These are phyloP conservation scores for Conus canariensis DNA, from an alignment of 2,888 invertebrate genomes.

Conservation along the genomic window DNA sequence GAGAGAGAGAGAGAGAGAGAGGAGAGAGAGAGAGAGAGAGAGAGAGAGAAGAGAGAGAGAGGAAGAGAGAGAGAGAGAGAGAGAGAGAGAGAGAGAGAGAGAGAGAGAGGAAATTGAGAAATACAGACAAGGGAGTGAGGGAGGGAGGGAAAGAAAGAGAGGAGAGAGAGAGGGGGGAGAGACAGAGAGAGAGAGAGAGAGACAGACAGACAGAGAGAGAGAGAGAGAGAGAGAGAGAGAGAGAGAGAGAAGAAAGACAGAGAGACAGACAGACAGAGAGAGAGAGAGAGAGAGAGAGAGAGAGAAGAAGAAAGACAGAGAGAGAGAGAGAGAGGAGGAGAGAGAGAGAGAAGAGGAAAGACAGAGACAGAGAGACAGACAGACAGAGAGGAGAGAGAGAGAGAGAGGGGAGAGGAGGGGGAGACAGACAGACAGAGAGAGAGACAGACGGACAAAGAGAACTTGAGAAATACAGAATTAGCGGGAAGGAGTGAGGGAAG, in stretches of 20 bases:
- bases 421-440: not conserved
- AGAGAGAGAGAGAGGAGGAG: not conserved
- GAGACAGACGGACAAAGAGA: not conserved
- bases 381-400: not conserved
- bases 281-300: not conserved
- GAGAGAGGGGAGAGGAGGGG: too few species aligned
- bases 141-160: not conserved
- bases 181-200: not conserved
- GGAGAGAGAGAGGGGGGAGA: not conserved
- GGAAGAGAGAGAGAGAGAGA: not conserved
- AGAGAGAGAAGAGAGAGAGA: not conserved
- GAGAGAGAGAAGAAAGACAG: not conserved
- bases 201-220: not conserved
- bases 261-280: not conserved
- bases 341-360: not conserved
- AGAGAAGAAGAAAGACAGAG: not conserved
- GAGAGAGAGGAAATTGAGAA: not conserved
- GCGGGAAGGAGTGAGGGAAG: not conserved
- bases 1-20: not conserved
- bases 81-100: not conserved
- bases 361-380: not conserved
- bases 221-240: not conserved
- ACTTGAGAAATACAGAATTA: too few species aligned
- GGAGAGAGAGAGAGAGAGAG: not conserved
- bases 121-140: not conserved